These are phyloP conservation scores for Notarius lentiginosus DNA, from an alignment of 2,113 vertebrate genomes.

Conservation along the genomic window DNA sequence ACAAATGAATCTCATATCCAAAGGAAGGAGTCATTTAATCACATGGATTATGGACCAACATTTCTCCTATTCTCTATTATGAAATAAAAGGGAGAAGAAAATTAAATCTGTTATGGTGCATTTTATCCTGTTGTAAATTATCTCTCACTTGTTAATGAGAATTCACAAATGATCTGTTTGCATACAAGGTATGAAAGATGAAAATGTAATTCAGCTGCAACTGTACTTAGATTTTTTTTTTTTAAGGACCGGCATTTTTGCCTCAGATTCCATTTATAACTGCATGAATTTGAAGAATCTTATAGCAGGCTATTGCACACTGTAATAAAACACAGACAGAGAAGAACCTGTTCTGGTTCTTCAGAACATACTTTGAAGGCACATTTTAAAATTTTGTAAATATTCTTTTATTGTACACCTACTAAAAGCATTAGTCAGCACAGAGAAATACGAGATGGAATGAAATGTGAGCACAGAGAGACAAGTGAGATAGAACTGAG, in stretches of 20 bases:
- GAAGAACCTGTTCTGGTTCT: constrained; percentile 41
- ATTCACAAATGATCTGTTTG: background rate
- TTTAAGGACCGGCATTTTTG: background rate
- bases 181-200: background rate
- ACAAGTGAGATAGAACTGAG: background rate
- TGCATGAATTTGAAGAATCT: constrained; percentile 47
- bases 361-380: constrained; percentile 38
- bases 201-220: background rate
- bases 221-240: background rate
- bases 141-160: background rate
- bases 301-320: constrained; percentile 50
- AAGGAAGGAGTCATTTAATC: background rate
- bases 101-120: constrained; percentile 20
- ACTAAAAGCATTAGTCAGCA: constrained; percentile 6
- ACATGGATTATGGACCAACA: background rate
- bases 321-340: constrained; percentile 56
- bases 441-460: background rate
- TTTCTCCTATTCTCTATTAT: background rate
- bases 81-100: background rate
- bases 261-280: constrained; percentile 48
- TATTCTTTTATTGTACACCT: constrained; percentile 17
- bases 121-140: constrained; percentile 17
- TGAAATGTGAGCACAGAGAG: constrained; percentile 9
- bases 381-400: constrained; percentile 52
- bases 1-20: background rate